Evolutionary conservation across 2,113 vertebrate species (phyloP).

Genomic region (Choloepus hoffmanni): DNA sequence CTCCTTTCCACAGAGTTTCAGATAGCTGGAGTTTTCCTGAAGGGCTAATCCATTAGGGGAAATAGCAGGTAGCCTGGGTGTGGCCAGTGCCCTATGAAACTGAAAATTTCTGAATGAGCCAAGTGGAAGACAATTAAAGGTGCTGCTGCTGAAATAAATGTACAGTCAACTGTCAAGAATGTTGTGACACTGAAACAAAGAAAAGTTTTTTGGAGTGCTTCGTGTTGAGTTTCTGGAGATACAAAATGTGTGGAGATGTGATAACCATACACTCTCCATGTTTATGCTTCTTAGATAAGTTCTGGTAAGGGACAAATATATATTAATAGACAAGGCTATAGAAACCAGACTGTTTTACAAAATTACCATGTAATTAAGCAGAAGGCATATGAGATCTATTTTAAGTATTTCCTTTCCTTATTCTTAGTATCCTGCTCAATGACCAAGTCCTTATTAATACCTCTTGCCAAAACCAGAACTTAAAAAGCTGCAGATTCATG

Average conservation of each 20-base stretch:
- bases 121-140: not conserved
- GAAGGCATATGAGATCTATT: conserved; percentile 65
- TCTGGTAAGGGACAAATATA: not conserved
- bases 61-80: not conserved
- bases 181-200: not conserved
- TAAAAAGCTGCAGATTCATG: conserved; percentile 60
- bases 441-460: conserved; percentile 12
- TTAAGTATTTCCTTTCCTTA: conserved; percentile 66
- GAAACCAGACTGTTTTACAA: conserved; percentile 64
- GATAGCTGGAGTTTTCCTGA: not conserved
- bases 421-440: conserved; percentile 6
- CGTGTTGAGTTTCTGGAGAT: not conserved
- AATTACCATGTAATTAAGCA: conserved; percentile 64
- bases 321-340: conserved; percentile 2
- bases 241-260: not conserved
- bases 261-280: not conserved
- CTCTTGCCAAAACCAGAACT: conserved; percentile 61
- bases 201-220: not conserved
- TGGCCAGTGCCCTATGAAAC: not conserved
- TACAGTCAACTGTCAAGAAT: not conserved
- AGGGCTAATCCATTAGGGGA: not conserved
- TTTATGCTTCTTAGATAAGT: conserved; percentile 10
- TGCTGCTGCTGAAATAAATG: not conserved
- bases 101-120: not conserved
- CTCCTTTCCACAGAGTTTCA: conserved; percentile 15